A percentile compares a stretch with the other conserved stretches of the same genome.
phyloP scores from a whole-genome alignment of 2,888 invertebrate genomes.

The Nowickia ferox region DNA sequence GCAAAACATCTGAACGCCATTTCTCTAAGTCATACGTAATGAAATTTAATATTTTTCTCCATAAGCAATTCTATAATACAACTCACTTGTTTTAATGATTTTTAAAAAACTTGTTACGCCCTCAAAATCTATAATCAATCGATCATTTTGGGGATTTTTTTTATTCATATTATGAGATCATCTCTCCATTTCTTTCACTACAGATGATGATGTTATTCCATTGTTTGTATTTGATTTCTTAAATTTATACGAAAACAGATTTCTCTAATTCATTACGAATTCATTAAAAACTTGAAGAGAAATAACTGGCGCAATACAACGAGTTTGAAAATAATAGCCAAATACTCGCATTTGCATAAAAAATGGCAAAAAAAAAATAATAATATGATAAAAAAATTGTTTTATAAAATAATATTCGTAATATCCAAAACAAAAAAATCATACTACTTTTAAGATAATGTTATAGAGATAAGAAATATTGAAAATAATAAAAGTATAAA shows the following conservation, averaged over 20 bases:
- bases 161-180: conserved; percentile 35
- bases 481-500: conserved; percentile 1
- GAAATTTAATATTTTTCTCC: neutral
- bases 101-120: conserved; percentile 37
- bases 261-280: conserved; percentile 57
- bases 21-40: neutral
- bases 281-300: conserved; percentile 22
- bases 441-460: conserved; percentile 14
- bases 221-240: neutral
- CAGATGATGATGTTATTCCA: conserved; percentile 10
- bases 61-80: conserved; percentile 1
- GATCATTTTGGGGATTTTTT: conserved; percentile 10
- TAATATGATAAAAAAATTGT: conserved; percentile 6
- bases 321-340: conserved; percentile 9
- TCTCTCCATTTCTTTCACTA: neutral
- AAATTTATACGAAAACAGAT: conserved; percentile 21
- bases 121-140: conserved; percentile 29
- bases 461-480: conserved; percentile 12
- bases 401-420: neutral
- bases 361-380: conserved; percentile 27
- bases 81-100: neutral
- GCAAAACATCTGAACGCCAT: neutral
- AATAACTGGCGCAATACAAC: conserved; percentile 1
- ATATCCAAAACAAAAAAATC: neutral
- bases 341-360: conserved; percentile 58